Evolutionary conservation across 2,113 vertebrate genomes (phyloP).

Genomic region (Aphelocoma coerulescens): DNA sequence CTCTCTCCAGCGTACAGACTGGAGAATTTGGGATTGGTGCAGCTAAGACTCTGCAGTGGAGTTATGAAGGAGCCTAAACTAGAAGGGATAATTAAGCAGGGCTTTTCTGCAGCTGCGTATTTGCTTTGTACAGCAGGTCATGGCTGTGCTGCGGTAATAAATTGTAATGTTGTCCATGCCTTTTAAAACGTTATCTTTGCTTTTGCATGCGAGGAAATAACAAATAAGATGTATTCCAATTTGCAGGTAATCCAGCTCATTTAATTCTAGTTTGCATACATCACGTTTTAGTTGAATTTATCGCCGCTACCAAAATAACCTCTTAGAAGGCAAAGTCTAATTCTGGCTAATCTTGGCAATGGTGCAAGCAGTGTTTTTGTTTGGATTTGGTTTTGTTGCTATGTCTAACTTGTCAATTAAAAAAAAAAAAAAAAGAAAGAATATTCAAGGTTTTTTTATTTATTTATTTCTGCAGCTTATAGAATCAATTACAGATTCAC

Average conservation of each 20-base stretch:
- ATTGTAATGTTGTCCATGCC: neutral
- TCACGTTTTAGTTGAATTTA: neutral
- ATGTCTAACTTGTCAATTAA: rapidly evolving
- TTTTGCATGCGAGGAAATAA: conserved; percentile 2
- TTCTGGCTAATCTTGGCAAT: neutral
- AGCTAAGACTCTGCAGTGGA: neutral
- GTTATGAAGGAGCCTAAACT: neutral
- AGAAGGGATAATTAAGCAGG: neutral
- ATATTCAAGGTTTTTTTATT: neutral
- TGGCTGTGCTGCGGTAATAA: conserved; percentile 6
- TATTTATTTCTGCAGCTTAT: neutral
- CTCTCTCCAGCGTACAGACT: rapidly evolving
- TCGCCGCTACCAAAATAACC: neutral
- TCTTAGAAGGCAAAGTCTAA: neutral
- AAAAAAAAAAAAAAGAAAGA: neutral
- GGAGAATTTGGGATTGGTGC: neutral
- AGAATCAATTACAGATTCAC: neutral
- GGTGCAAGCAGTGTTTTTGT: neutral
- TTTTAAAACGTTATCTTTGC: neutral
- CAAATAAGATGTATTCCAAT: conserved; percentile 25
- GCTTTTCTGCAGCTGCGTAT: neutral
- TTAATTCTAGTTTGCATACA: conserved; percentile 1
- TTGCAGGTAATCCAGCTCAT: conserved; percentile 26
- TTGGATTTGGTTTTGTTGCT: neutral
- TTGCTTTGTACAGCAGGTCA: neutral